Evolutionary conservation across 2,113 vertebrate species (phyloP), one percentile per base, ranked within the genome.

Genomic region (Cygnus atratus): DNA sequence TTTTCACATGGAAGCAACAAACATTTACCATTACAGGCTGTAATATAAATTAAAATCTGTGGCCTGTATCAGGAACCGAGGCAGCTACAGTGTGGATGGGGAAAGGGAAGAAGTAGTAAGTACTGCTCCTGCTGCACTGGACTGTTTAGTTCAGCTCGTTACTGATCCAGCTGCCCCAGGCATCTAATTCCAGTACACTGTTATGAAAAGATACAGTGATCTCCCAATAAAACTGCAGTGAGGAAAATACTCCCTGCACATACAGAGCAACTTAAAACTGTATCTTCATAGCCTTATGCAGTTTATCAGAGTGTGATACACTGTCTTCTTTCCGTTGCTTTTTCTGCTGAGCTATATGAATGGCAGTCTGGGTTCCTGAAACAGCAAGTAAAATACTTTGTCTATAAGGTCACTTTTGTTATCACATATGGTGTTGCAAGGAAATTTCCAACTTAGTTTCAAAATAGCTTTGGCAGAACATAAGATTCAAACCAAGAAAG

Each of bases 361-460:
- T 55, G 84, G 37, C 39, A 2, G 0, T 54, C 61, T 79, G 74
- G 13, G 58, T 87, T 92, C 52, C 80, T 82, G 70, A 74, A 80
- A 48, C 48, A 78, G 72, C 10, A 85, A 91, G 71, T 81, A 58
- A 94, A 96, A 90, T 94, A 70, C 84, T 93, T 92, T 77, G 25
- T 77, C 87, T 75, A 17, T 91, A 96, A 95, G 67, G 57, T 96
- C 88, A 90, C 72, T 94, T 94, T 87, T 88, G 70, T 90, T 96
- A 94, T 94, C 76, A 67, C 87, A 76, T 73, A n/a, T 28, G 44
- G 88, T 78, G 41, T 74, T 31, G 10, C 84, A 94, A 94, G 79
- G 83, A 94, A 90, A 84, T 90, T 90, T 97, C 83, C 73, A 94
- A 66, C 89, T 93, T 86, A 44, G 66, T 90, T 94, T 94, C 94